A percentile compares a stretch with the other conserved stretches of the same genome.
Conservation (phyloP, 2,113 vertebrate genomes). For the Nothobranchius kuhntae region DNA sequence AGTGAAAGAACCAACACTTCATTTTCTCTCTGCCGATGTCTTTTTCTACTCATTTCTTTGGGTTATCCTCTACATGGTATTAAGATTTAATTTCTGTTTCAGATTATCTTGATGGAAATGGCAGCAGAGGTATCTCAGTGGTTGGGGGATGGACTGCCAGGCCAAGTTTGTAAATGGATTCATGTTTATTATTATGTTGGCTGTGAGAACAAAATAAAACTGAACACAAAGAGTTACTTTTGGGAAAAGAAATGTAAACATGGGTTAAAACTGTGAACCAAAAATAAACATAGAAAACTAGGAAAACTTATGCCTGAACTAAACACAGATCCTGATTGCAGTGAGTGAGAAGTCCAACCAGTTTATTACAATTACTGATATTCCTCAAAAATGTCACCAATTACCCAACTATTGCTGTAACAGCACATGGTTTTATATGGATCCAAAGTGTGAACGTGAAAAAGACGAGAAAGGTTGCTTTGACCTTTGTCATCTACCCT, state of each 20-base stretch:
- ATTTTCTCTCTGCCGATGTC: slow-evolving; percentile 27
- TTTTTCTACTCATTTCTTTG: not conserved
- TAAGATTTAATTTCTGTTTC: not conserved
- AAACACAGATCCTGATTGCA: no score
- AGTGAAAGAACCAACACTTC: slow-evolving; percentile 40
- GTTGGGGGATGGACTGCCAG: not conserved
- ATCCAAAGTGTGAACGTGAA: no score
- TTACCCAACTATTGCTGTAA: not conserved
- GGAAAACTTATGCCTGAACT: no score
- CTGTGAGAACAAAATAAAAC: not conserved
- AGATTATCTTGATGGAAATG: slow-evolving; percentile 1
- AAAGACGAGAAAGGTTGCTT: no score
- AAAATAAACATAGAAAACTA: no score
- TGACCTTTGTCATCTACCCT: no score
- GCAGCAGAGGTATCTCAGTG: not conserved
- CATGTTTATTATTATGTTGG: not conserved
- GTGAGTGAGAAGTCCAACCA: no score
- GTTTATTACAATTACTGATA: not conserved
- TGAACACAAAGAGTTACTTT: not conserved
- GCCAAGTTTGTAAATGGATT: not conserved
- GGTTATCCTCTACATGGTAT: slow-evolving; percentile 21
- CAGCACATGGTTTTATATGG: not conserved
- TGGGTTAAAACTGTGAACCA: no score
- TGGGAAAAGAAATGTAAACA: not conserved
- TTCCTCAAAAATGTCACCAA: not conserved